Base-by-base conservation (phyloP, 37 sponge, comb jelly and placozoan species). In the Cliona cf. orientalis region DNA sequence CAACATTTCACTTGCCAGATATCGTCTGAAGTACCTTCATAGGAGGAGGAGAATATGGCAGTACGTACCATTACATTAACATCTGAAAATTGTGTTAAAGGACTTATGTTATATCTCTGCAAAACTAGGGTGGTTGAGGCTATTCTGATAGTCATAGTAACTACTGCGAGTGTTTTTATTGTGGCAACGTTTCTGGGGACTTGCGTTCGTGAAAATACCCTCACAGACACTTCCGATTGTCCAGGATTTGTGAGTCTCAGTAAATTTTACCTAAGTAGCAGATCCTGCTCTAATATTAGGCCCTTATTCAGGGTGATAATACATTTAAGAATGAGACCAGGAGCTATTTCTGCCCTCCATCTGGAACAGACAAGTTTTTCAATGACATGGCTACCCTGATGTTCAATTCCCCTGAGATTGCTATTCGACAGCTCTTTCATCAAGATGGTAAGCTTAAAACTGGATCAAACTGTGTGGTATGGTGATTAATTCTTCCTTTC, bases 351-450 rank as follows among this genome's bases (percentile, higher is more conserved):
- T 91, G 88, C 49, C 88, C 91, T 40, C 42, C 45, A 12, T 14
- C 33, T 36, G 32, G 36, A 34, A 22, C 64, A n/a, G 19, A 9
- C 5, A 78, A 67, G 34, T 80, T 85, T 32, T 92, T 81, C 76
- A 98, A 95, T 42, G 92, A 95, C 66, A 75, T 96, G 70, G 92
- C 90, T 1, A 95, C 96, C 19, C 73, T 98, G 23, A 67, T 93
- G 38, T 81, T 93, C 80, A 95, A 89, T 65, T 64, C 91, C 5
- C 88, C 89, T 58, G 99, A 98, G 68, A 76, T 53, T 0, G 70
- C 91, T 55, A 98, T 98, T 76, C 91, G 86, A 72, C 88, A 96
- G 82, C 80, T 98, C 29, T 95, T 95, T 68, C 96, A 95, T 79
- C 87, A 85, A 43, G 53, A 65, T 72, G 86, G 86, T 80, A 68